A percentile compares a stretch with the other conserved stretches of the same genome.
Conservation (phyloP, 1,140 invertebrate species). For the Lysiphlebus fabarum region DNA sequence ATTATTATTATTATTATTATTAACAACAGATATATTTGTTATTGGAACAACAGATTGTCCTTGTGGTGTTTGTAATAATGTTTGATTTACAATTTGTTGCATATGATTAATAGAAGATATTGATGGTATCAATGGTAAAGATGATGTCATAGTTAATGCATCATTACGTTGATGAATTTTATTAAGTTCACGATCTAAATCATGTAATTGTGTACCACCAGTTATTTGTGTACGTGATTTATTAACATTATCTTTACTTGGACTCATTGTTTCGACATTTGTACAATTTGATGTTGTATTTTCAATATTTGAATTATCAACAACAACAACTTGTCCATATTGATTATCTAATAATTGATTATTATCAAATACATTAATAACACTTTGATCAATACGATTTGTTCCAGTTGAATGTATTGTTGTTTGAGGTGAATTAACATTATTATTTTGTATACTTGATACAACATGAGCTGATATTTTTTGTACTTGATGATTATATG, state of each 20-base stretch:
- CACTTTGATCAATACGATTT: constrained; percentile 18
- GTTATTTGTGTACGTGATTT: constrained; percentile 39
- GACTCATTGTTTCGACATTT: constrained; percentile 45
- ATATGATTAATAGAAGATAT: constrained; percentile 30
- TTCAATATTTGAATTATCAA: constrained; percentile 29
- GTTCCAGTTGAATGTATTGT: constrained; percentile 44
- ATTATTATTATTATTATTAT: constrained; percentile 12
- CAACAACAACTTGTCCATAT: constrained; percentile 22
- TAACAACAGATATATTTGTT: constrained; percentile 36
- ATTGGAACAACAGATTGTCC: constrained; percentile 37
- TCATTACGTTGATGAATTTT: constrained; percentile 49
- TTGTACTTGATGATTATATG: too few relatives aligned
- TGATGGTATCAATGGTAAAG: constrained; percentile 39
- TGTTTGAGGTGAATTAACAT: constrained; percentile 49
- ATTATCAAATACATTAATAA: constrained; percentile 8
- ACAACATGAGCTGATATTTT: too few relatives aligned
- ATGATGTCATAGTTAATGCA: constrained; percentile 34
- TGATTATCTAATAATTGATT: constrained; percentile 27
- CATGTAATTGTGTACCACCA: constrained; percentile 47
- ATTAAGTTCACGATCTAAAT: constrained; percentile 49
- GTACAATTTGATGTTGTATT: constrained; percentile 40
- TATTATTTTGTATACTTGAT: too few relatives aligned
- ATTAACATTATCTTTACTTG: constrained; percentile 44
- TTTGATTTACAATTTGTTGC: constrained; percentile 23
- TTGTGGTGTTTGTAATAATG: constrained; percentile 30